Evolutionary conservation across 2,888 invertebrate genomes (phyloP).

Genomic region (Nasonovia ribisnigri): DNA sequence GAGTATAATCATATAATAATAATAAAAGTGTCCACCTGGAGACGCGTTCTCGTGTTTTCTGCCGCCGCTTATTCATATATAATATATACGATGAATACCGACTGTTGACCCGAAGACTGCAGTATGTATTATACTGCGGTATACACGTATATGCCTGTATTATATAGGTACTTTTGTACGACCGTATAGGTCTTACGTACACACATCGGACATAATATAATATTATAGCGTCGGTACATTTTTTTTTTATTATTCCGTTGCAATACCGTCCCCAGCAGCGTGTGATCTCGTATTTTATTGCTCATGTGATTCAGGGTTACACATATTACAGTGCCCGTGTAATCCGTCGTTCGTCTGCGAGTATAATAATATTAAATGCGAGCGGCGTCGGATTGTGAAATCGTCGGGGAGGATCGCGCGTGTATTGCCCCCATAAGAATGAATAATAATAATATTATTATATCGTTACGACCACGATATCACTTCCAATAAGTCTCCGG

Average conservation of each 20-base stretch:
- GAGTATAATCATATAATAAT: background rate
- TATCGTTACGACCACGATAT: background rate
- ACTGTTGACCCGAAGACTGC: slow-evolving; percentile 38
- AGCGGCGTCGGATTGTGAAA: background rate
- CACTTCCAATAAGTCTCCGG: background rate
- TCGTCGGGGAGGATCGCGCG: background rate
- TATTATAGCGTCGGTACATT: background rate
- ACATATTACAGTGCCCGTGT: background rate
- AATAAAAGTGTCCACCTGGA: slow-evolving; percentile 42
- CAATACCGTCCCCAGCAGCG: slow-evolving; percentile 42
- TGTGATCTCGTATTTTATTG: slow-evolving; percentile 55
- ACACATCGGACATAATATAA: background rate
- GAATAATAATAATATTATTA: background rate
- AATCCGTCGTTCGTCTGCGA: background rate
- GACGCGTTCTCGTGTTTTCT: background rate
- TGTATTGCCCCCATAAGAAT: background rate
- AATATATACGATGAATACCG: background rate
- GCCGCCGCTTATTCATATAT: background rate
- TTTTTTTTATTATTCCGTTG: slow-evolving; percentile 1
- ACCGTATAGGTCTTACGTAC: background rate
- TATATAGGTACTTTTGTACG: background rate
- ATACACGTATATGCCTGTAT: background rate
- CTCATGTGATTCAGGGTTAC: slow-evolving; percentile 8
- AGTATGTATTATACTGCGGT: background rate
- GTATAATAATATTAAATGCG: background rate